A percentile compares a stretch with the other conserved stretches of the same genome.
Conservation (phyloP, 2,888 invertebrate genomes). For the Lottia scabra region DNA sequence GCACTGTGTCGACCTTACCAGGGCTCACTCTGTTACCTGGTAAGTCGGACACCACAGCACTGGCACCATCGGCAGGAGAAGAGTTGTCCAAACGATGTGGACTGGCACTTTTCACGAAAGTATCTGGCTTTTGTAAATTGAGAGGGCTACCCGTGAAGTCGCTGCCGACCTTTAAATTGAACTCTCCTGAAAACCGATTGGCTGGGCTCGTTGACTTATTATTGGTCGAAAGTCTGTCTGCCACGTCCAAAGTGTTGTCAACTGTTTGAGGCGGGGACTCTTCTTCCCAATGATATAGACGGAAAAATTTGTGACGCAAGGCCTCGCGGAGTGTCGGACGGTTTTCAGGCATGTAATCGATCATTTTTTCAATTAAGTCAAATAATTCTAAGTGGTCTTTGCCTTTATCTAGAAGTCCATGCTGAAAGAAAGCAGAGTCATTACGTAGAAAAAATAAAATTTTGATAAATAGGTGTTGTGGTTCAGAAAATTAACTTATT, state of each 20-base stretch:
- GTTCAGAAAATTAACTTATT: too few relatives aligned
- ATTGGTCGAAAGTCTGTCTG: background rate
- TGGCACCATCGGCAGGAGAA: background rate
- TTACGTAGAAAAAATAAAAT: background rate
- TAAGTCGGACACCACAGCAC: background rate
- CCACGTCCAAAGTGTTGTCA: background rate
- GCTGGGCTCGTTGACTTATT: background rate
- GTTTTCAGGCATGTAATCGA: constrained; percentile 95
- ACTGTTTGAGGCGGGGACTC: background rate
- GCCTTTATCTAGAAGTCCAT: constrained; percentile 88
- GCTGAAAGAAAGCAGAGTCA: constrained; percentile 73
- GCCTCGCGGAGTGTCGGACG: constrained; percentile 90
- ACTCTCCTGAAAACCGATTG: background rate
- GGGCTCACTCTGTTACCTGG: too few relatives aligned
- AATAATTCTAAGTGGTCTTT: constrained; percentile 94
- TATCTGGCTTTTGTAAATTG: background rate
- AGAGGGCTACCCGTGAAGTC: constrained; percentile 1
- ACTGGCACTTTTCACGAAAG: background rate
- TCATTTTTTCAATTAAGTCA: constrained; percentile 93
- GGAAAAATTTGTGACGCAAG: constrained; percentile 91
- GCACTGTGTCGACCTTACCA: background rate
- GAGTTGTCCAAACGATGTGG: background rate
- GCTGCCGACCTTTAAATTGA: background rate
- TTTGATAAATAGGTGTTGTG: too few relatives aligned
- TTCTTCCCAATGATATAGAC: constrained; percentile 41